These are phyloP conservation scores for Chloebia gouldiae DNA, from an alignment of 2,113 vertebrate genomes.

Conservation along the genomic window DNA sequence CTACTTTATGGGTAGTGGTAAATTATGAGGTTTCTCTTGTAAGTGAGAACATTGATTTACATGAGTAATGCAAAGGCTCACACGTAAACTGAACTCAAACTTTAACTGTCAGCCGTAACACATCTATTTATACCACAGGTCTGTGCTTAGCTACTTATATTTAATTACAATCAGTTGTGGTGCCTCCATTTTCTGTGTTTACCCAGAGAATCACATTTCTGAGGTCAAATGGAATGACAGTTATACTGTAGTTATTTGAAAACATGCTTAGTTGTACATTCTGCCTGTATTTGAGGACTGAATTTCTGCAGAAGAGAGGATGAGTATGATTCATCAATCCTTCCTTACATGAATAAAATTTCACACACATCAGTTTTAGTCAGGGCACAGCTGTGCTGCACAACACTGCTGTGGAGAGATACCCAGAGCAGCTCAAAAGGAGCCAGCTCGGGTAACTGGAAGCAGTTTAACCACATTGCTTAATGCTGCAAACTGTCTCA, in stretches of 20 bases:
- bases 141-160: conserved; percentile 45
- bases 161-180: conserved; percentile 55
- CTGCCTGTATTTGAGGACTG: not conserved
- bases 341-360: conserved; percentile 5
- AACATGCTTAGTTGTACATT: conserved; percentile 21
- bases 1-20: conserved; percentile 55
- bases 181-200: conserved; percentile 48
- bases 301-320: not conserved
- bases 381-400: not conserved
- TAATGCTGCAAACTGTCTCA: not conserved
- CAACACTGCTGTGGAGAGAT: not conserved
- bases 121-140: conserved; percentile 57
- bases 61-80: conserved; percentile 33
- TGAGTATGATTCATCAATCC: not conserved
- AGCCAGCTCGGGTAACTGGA: not conserved
- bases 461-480: conserved; percentile 12
- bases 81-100: conserved; percentile 48
- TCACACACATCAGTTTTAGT: not conserved
- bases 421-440: not conserved
- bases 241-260: conserved; percentile 17
- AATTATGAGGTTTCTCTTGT: conserved; percentile 61
- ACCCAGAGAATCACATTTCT: conserved; percentile 54
- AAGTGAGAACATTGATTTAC: conserved; percentile 61
- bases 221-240: conserved; percentile 48
- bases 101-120: conserved; percentile 42